Conservation (phyloP, 2,797 vertebrate species). For the Nyctibius grandis region DNA sequence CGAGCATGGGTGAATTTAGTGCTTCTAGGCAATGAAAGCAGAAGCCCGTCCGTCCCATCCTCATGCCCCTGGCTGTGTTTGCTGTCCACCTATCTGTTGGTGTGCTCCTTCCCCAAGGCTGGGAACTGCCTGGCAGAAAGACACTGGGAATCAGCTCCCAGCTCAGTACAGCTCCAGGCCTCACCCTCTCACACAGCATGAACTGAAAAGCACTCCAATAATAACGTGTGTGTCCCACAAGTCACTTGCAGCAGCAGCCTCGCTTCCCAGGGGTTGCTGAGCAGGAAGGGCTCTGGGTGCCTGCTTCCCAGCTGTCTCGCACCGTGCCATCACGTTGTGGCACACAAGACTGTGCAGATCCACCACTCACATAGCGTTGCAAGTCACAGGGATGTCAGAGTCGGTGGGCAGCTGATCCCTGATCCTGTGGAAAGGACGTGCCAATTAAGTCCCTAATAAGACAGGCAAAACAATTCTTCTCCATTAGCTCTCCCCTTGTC, state of each 20-base stretch:
- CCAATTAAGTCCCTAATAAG: neutral
- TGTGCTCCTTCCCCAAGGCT: neutral
- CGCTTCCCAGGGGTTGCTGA: fast-evolving
- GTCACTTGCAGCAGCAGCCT: neutral
- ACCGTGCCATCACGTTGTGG: fast-evolving
- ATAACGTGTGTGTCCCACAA: fast-evolving
- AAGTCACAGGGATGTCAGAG: neutral
- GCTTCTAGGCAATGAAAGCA: neutral
- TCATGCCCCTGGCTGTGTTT: neutral
- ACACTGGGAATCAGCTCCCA: neutral
- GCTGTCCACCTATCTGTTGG: too few relatives aligned
- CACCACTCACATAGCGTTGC: fast-evolving
- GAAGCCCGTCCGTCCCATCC: neutral
- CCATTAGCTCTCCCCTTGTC: neutral
- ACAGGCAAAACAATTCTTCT: neutral
- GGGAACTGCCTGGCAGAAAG: neutral
- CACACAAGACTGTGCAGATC: neutral
- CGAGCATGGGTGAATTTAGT: neutral
- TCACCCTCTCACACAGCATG: fast-evolving
- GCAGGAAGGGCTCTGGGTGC: neutral
- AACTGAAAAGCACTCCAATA: neutral
- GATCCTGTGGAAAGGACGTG: neutral
- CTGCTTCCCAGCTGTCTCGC: neutral
- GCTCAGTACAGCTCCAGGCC: neutral
- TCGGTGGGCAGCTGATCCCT: neutral